Percentiles rank a stretch among this genome's conserved stretches.
Evolutionary conservation across 2,113 vertebrate genomes (phyloP).

Genomic region (Hiodon tergisus): DNA sequence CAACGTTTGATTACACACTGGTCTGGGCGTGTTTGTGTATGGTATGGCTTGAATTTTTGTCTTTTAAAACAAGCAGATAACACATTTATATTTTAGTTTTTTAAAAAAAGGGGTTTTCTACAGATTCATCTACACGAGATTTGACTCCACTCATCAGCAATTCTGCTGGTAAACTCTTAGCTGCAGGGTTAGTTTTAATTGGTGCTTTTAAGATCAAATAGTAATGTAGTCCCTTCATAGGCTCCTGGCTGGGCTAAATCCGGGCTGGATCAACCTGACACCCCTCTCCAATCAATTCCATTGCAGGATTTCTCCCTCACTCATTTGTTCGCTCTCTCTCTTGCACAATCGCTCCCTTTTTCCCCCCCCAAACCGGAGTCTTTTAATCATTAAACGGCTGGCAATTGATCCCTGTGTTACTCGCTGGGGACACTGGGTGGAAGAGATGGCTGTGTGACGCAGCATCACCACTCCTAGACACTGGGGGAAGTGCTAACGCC

Average conservation of each 20-base stretch:
- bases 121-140: conserved; percentile 6
- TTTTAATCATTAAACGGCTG: conserved; percentile 9
- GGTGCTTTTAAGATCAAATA: conserved; percentile 16
- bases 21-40: background rate
- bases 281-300: conserved; percentile 9
- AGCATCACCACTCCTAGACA: background rate
- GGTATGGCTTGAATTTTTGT: too few species aligned
- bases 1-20: background rate
- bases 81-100: background rate
- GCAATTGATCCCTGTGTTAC: background rate
- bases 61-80: too few species aligned
- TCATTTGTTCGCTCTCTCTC: background rate
- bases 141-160: conserved; percentile 7
- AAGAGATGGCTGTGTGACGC: background rate
- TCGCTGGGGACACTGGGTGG: background rate
- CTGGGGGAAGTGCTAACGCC: background rate
- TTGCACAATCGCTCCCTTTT: background rate
- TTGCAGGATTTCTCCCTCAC: background rate
- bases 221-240: background rate
- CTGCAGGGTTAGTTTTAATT: conserved; percentile 20
- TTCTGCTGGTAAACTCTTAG: conserved; percentile 12
- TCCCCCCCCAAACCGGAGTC: background rate
- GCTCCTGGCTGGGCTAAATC: conserved; percentile 2
- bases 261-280: background rate
- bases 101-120: background rate